Evolutionary conservation across 2,888 invertebrate species (phyloP).

Genomic region (Strigamia crassipes): DNA sequence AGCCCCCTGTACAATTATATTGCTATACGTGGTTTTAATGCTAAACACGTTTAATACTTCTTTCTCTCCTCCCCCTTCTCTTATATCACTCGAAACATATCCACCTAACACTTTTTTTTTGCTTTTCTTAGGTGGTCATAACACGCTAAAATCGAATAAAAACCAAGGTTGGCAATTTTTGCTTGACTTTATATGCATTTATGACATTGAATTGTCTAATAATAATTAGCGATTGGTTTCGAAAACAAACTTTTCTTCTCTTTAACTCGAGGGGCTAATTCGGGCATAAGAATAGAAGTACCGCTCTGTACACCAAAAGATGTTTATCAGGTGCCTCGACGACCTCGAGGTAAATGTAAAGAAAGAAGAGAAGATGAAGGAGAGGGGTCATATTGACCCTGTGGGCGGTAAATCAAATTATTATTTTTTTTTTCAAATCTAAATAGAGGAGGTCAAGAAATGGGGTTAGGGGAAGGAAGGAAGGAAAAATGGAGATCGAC

Average conservation of each 20-base stretch:
- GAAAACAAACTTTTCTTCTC: background rate
- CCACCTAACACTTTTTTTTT: background rate
- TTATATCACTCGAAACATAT: slow-evolving; percentile 13
- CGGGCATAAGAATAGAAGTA: background rate
- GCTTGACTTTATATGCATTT: background rate
- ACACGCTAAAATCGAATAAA: background rate
- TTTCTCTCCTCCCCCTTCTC: background rate
- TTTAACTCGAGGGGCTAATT: slow-evolving; percentile 42
- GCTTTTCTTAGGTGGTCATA: background rate
- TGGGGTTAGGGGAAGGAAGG: slow-evolving; percentile 11
- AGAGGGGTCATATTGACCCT: slow-evolving; percentile 36
- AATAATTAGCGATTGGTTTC: background rate
- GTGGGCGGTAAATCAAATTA: slow-evolving; percentile 31
- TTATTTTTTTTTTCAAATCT: slow-evolving; percentile 10
- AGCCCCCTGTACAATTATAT: slow-evolving; percentile 36
- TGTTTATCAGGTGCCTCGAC: slow-evolving; percentile 17
- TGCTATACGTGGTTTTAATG: slow-evolving; percentile 28
- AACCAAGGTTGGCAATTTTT: background rate
- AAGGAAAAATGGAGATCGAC: background rate
- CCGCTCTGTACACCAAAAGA: slow-evolving; percentile 16
- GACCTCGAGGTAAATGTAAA: slow-evolving; percentile 30
- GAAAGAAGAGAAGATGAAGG: slow-evolving; percentile 18
- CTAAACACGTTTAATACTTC: slow-evolving; percentile 4
- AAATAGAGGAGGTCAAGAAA: slow-evolving; percentile 35
- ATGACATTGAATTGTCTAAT: background rate